Percentiles rank a stretch among this genome's conserved stretches.
These are phyloP conservation scores for Stramonita haemastoma DNA, from an alignment of 2,888 invertebrate genomes.

Conservation along the genomic window DNA sequence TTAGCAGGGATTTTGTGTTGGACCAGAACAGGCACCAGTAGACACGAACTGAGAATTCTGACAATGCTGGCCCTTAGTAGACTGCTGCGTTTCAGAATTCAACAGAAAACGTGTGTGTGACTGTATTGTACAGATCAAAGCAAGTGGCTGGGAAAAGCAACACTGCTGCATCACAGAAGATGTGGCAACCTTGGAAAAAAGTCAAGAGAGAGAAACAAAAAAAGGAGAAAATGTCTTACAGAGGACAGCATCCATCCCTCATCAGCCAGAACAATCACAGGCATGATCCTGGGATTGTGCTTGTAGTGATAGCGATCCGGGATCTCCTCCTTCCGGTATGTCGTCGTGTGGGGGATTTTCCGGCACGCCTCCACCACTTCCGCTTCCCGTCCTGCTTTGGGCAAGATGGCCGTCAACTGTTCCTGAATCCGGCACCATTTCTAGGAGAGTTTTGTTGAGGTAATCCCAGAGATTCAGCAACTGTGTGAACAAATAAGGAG, in stretches of 20 bases:
- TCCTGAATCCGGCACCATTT: conserved; percentile 49
- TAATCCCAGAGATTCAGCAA: conserved; percentile 36
- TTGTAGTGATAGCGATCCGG: conserved; percentile 82
- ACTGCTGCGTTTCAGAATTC: too few relatives aligned
- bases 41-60: too few relatives aligned
- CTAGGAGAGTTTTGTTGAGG: not conserved
- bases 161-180: too few relatives aligned
- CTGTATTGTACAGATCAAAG: too few relatives aligned
- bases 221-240: conserved; percentile 49
- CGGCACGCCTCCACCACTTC: conserved; percentile 57
- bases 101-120: too few relatives aligned
- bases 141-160: too few relatives aligned
- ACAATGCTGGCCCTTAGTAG: too few relatives aligned
- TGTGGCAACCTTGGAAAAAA: too few relatives aligned
- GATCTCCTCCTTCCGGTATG: conserved; percentile 79
- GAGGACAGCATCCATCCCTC: conserved; percentile 79
- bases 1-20: too few relatives aligned
- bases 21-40: too few relatives aligned
- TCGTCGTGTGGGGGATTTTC: conserved; percentile 66
- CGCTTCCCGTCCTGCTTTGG: conserved; percentile 46
- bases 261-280: conserved; percentile 83
- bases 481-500: conserved; percentile 20
- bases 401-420: conserved; percentile 55
- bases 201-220: too few relatives aligned
- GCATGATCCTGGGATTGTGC: conserved; percentile 82